phyloP scores from a whole-genome alignment of 2,113 vertebrate genomes.

The Pungitius pungitius region DNA sequence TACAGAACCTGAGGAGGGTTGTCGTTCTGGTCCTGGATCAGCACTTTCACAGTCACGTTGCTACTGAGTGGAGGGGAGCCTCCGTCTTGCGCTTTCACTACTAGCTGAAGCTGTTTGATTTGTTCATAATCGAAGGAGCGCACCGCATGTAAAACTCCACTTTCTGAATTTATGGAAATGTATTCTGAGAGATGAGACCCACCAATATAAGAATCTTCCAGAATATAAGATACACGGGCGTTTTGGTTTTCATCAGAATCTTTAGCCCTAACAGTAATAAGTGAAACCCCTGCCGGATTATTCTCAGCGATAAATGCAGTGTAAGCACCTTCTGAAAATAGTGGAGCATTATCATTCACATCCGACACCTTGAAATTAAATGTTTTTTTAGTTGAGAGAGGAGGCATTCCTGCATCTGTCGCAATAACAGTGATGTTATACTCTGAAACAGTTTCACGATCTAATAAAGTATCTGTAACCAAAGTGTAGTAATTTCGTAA shows the following conservation, averaged over 20 bases:
- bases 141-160: conserved; percentile 46
- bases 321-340: conserved; percentile 44
- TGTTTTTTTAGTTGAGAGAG: conserved; percentile 17
- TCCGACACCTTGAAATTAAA: conserved; percentile 64
- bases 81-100: conserved; percentile 72
- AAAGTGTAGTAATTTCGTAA: conserved; percentile 38
- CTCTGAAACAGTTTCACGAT: conserved; percentile 29
- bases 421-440: conserved; percentile 28
- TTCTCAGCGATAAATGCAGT: conserved; percentile 58
- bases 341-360: conserved; percentile 71
- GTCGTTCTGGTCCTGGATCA: conserved; percentile 71
- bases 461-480: conserved; percentile 20
- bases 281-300: conserved; percentile 35
- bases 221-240: conserved; percentile 48
- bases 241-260: conserved; percentile 51
- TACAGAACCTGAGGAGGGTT: conserved; percentile 60
- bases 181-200: conserved; percentile 21
- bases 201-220: conserved; percentile 1
- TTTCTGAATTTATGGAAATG: conserved; percentile 43
- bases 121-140: conserved; percentile 70
- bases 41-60: conserved; percentile 58
- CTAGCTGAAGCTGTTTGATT: conserved; percentile 55
- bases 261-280: not conserved
- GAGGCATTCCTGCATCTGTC: conserved; percentile 15
- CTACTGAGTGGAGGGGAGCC: conserved; percentile 72